Conservation (phyloP, 2,113 vertebrate genomes). For the Camelus dromedarius region DNA sequence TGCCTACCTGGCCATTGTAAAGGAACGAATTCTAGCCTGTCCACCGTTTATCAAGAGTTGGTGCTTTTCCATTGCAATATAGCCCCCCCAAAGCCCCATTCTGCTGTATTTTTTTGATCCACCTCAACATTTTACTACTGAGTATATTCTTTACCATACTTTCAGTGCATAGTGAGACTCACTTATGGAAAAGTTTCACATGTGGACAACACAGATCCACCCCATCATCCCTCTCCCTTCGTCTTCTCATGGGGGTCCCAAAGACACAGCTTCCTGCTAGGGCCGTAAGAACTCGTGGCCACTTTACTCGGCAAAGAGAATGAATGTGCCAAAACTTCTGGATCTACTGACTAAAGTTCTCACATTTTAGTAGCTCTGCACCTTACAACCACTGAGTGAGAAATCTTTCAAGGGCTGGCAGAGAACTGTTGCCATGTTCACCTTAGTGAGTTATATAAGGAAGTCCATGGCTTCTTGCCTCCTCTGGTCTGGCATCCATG, state of each 20-base stretch:
- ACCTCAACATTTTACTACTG: neutral
- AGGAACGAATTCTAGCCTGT: slow-evolving; percentile 45
- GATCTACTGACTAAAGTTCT: neutral
- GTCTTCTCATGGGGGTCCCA: neutral
- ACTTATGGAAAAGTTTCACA: slow-evolving; percentile 12
- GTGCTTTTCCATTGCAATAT: neutral
- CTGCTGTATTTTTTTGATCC: slow-evolving; percentile 24
- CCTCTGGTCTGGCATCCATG: neutral
- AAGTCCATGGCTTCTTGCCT: neutral
- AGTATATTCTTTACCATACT: slow-evolving; percentile 19
- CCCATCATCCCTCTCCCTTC: neutral
- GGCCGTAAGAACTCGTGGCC: neutral
- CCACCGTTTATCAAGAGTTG: neutral
- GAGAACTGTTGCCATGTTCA: neutral
- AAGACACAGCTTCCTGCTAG: neutral
- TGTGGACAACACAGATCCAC: neutral
- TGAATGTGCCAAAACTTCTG: neutral
- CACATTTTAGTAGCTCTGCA: neutral
- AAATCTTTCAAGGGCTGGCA: neutral
- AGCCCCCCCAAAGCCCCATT: neutral
- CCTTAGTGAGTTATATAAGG: neutral
- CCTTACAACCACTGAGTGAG: neutral
- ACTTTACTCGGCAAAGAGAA: neutral
- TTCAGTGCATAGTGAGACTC: neutral
- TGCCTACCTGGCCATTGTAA: slow-evolving; percentile 36